Percentiles rank a stretch among this genome's conserved stretches.
These are phyloP conservation scores for Teleogryllus occipitalis DNA, from an alignment of 1,140 invertebrate genomes.

Conservation along the genomic window DNA sequence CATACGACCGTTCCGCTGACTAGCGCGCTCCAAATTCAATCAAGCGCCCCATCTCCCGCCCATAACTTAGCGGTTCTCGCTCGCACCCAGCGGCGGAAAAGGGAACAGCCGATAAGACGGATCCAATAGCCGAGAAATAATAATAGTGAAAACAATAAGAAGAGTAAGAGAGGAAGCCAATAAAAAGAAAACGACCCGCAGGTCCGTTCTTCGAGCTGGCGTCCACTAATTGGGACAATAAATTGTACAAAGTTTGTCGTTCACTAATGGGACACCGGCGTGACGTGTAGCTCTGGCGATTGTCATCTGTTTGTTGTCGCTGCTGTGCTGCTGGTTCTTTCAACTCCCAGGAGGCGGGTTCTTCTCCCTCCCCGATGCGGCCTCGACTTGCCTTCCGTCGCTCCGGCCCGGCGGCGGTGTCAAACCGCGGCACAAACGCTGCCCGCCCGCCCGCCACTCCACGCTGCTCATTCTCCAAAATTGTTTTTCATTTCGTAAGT, in stretches of 20 bases:
- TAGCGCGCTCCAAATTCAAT: too few species aligned
- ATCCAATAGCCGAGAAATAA: background rate
- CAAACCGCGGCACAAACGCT: too few species aligned
- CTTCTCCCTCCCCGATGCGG: background rate
- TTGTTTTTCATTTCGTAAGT: too few species aligned
- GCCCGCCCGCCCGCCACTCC: too few species aligned
- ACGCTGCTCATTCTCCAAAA: too few species aligned
- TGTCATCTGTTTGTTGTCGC: constrained; percentile 17
- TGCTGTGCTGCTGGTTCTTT: constrained; percentile 10
- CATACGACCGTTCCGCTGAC: too few species aligned
- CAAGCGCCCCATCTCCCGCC: too few species aligned
- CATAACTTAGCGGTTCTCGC: too few species aligned
- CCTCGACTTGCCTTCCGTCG: too few species aligned
- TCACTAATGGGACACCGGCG: constrained; percentile 20
- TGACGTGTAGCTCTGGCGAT: constrained; percentile 16
- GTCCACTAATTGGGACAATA: constrained; percentile 20
- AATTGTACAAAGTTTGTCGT: constrained; percentile 21
- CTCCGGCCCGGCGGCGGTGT: too few species aligned
- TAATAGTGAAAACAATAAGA: background rate
- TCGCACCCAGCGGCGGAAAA: too few species aligned
- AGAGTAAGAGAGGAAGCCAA: background rate
- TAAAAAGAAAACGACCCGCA: background rate
- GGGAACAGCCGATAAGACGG: background rate
- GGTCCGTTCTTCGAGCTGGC: background rate
- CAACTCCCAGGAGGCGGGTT: background rate